Base-by-base conservation (phyloP, 2,888 invertebrate species). In the Teleiodes luculella region DNA sequence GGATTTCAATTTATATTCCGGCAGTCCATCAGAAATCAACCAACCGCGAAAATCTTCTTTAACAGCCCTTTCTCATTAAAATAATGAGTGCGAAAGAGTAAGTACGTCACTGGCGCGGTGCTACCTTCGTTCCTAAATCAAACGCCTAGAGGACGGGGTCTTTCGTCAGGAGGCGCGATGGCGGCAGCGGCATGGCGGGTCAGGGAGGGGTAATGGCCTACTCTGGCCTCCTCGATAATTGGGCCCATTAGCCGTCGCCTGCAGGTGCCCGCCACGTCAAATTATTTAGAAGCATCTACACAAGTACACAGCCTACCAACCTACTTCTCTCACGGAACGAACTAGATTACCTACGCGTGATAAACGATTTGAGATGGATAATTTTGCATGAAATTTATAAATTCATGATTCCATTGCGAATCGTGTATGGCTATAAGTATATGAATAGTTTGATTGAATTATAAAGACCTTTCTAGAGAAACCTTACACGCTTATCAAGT, bases 181-280 rank as follows among this genome's bases (percentile, higher is more conserved):
- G n/a, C n/a, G n/a, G n/a, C n/a, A n/a, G n/a, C n/a, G n/a, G n/a
- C n/a, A n/a, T n/a, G n/a, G n/a, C n/a, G 62, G 59, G 58, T 62
- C 59, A 50, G 70, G 70, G 70, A 64, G 73, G 70, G 76, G 74
- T 83, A 83, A 85, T 83, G 76, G 78, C 71, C 68, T 76, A 64
- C 77, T 79, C 69, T 66, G 70, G 73, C 74, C 68, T 74, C 73
- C 69, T 70, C 79, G 77, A 82, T 86, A 86, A 87, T 86, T 85
- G 82, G 74, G 61, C 70, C 83, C 80, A 86, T 86, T 85, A 86
- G 74, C 63, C 70, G 73, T 64, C 71, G 71, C 70, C 73, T 76
- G 74, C 81, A 84, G 80, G 81, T 80, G 77, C 76, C 73, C 65
- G 58, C 63, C 64, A 63, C 70, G 70, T 72, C 75, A 73, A 76